Percentiles rank a stretch among this genome's conserved stretches.
Evolutionary conservation across 2,797 vertebrate species (phyloP).

Genomic region (Microhierax caerulescens): DNA sequence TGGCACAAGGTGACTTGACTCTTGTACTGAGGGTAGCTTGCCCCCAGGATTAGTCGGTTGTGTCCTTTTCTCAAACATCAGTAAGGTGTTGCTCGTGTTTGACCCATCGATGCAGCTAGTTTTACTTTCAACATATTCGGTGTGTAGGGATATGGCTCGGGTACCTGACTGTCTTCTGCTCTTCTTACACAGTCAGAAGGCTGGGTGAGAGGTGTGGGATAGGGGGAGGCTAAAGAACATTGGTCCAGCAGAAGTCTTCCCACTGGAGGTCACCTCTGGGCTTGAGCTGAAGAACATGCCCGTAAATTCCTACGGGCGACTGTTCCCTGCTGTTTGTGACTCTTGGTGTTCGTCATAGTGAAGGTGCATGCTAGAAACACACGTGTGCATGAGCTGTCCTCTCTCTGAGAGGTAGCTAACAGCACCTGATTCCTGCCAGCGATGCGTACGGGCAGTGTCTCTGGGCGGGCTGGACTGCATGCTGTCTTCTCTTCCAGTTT

Average conservation of each 20-base stretch:
- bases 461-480: not conserved
- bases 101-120: accelerated
- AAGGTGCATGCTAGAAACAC: not conserved
- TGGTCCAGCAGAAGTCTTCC: not conserved
- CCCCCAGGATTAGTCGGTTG: not conserved
- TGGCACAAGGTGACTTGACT: not conserved
- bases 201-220: not conserved
- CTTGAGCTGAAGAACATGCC: not conserved
- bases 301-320: not conserved
- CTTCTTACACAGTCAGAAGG: not conserved
- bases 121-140: not conserved
- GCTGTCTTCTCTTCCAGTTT: slow-evolving; percentile 82
- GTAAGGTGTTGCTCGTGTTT: not conserved
- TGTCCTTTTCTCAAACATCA: not conserved
- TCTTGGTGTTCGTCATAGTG: not conserved
- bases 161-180: not conserved
- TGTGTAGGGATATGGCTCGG: not conserved
- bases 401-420: not conserved
- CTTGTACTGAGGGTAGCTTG: not conserved
- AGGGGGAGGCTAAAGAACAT: not conserved
- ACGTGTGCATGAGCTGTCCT: not conserved
- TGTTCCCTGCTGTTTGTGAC: not conserved
- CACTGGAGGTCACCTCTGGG: not conserved
- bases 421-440: not conserved
- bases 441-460: not conserved